phyloP scores from a whole-genome alignment of 2,888 invertebrate genomes.

The Hypomecis punctinalis region DNA sequence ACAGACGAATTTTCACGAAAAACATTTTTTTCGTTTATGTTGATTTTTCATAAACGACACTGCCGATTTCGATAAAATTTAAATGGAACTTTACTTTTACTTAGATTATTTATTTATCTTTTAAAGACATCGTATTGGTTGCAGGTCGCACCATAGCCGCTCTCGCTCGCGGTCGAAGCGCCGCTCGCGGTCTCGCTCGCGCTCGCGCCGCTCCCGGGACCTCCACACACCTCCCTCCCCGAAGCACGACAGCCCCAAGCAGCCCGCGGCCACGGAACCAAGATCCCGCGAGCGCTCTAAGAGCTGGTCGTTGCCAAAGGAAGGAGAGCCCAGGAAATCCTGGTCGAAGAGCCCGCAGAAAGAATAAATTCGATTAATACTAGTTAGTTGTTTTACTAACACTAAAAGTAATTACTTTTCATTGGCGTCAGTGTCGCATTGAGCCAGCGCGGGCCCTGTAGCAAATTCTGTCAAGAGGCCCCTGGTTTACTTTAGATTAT shows the following conservation, averaged over 20 bases:
- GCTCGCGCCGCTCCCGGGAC: constrained; percentile 52
- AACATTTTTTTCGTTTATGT: too few relatives aligned
- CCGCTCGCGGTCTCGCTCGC: constrained; percentile 60
- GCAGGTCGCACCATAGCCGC: constrained; percentile 67
- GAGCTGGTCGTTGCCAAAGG: constrained; percentile 87
- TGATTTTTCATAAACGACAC: too few relatives aligned
- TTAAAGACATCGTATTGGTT: constrained; percentile 15
- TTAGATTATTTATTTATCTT: not conserved
- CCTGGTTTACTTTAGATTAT: too few relatives aligned
- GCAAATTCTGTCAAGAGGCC: too few relatives aligned
- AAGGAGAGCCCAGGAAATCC: constrained; percentile 73
- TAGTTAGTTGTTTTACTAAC: constrained; percentile 34
- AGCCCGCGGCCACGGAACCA: constrained; percentile 9
- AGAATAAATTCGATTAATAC: constrained; percentile 42
- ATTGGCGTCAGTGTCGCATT: too few relatives aligned
- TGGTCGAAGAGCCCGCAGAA: constrained; percentile 83
- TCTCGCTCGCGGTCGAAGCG: constrained; percentile 63
- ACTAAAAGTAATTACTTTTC: too few relatives aligned
- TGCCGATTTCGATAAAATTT: too few relatives aligned
- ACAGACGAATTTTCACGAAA: too few relatives aligned
- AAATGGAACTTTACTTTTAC: too few relatives aligned
- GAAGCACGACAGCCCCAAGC: constrained; percentile 29
- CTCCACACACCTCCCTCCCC: constrained; percentile 24
- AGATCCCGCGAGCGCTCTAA: constrained; percentile 66
- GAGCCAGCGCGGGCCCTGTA: too few relatives aligned